Percentiles rank a stretch among this genome's conserved stretches.
phyloP scores from a whole-genome alignment of 2,888 invertebrate genomes.

The Yponomeuta cagnagella region DNA sequence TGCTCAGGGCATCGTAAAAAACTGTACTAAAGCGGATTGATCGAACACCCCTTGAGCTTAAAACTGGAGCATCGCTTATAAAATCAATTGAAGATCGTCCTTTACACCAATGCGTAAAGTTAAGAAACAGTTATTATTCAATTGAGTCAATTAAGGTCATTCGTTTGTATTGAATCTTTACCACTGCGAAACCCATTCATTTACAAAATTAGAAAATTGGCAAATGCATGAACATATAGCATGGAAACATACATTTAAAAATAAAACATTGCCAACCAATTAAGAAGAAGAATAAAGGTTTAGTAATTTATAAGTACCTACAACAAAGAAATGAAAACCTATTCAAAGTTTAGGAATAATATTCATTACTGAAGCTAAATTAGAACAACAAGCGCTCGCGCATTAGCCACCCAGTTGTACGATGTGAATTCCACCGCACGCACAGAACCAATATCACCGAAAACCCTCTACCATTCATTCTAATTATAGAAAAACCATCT shows the following conservation, averaged over 20 bases:
- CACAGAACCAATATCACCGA: conserved; percentile 43
- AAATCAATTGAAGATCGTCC: conserved; percentile 45
- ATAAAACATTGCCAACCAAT: background rate
- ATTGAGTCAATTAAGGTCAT: conserved; percentile 71
- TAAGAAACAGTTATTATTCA: conserved; percentile 51
- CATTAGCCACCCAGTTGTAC: conserved; percentile 45
- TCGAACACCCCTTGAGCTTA: background rate
- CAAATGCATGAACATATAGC: background rate
- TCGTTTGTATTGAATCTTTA: conserved; percentile 28
- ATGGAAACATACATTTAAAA: background rate
- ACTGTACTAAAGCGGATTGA: background rate
- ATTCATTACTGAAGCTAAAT: conserved; percentile 27
- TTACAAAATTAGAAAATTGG: conserved; percentile 28
- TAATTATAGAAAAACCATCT: conserved; percentile 44
- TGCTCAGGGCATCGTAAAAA: too few species aligned
- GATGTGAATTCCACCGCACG: conserved; percentile 34
- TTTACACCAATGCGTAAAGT: conserved; percentile 46
- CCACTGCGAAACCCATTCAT: conserved; percentile 27
- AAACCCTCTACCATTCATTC: conserved; percentile 58
- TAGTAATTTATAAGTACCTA: conserved; percentile 28
- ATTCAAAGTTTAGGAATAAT: conserved; percentile 25
- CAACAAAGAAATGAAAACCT: conserved; percentile 4
- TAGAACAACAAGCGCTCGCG: conserved; percentile 6
- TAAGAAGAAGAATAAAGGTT: background rate
- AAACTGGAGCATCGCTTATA: conserved; percentile 23